Percentiles rank a stretch among this genome's conserved stretches.
Evolutionary conservation across 1,140 invertebrate genomes (phyloP).

Genomic region (Acromyrmex charruanus): DNA sequence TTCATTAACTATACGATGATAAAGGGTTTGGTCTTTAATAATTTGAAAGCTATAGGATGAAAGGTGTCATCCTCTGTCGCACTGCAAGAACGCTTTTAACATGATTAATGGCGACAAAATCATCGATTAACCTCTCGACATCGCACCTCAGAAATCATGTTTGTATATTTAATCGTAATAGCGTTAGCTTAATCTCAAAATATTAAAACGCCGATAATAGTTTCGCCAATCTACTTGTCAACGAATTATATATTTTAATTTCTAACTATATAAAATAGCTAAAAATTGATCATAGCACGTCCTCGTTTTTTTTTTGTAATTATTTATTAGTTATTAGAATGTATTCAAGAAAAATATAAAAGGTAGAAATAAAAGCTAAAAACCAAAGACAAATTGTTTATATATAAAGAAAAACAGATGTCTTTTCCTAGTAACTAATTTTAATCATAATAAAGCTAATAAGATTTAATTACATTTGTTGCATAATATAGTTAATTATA

Average conservation of each 20-base stretch:
- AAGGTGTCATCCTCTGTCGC: conserved; percentile 17
- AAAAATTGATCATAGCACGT: neutral
- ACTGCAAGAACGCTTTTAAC: conserved; percentile 18
- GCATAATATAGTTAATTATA: neutral
- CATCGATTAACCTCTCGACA: conserved; percentile 46
- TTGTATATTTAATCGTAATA: conserved; percentile 33
- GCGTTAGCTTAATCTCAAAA: neutral
- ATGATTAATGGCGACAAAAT: conserved; percentile 47
- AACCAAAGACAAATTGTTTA: neutral
- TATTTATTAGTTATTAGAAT: neutral
- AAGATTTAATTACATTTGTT: neutral
- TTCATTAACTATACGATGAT: conserved; percentile 3
- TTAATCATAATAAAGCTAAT: neutral
- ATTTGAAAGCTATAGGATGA: conserved; percentile 48
- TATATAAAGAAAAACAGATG: neutral
- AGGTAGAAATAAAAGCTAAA: neutral
- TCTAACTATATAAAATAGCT: neutral
- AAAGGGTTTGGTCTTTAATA: conserved; percentile 47
- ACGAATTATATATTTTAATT: conserved; percentile 25
- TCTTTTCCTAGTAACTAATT: neutral
- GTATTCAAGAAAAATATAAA: conserved; percentile 7
- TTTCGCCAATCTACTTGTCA: neutral
- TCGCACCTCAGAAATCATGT: conserved; percentile 33
- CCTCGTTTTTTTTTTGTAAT: neutral
- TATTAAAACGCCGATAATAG: neutral